phyloP scores from a whole-genome alignment of 2,113 vertebrate genomes.

The Panurus biarmicus region DNA sequence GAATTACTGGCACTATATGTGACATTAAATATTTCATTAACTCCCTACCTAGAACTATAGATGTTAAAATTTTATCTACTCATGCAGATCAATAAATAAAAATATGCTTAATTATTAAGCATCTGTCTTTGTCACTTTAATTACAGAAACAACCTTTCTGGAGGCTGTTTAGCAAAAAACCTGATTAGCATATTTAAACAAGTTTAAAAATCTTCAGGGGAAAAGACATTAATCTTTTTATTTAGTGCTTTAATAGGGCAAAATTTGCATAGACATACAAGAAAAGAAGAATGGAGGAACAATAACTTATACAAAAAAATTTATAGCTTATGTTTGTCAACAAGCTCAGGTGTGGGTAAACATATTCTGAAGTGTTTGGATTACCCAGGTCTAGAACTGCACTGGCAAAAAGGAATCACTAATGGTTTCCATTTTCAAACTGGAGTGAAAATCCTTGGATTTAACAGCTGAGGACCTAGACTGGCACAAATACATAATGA shows the following conservation, averaged over 20 bases:
- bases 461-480: neutral
- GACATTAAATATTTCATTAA: neutral
- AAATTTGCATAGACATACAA: neutral
- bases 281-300: neutral
- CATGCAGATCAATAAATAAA: conserved; percentile 13
- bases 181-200: conserved; percentile 24
- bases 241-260: neutral
- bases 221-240: neutral
- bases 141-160: conserved; percentile 31
- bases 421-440: neutral
- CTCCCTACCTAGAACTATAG: neutral
- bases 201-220: neutral
- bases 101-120: conserved; percentile 42
- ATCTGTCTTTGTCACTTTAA: conserved; percentile 8
- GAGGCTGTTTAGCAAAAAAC: neutral
- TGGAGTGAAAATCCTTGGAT: neutral
- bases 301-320: neutral
- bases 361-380: neutral
- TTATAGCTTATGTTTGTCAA: neutral
- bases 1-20: neutral
- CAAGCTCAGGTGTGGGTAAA: neutral
- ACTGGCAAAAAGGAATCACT: neutral
- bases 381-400: neutral
- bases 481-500: neutral
- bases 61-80: conserved; percentile 21